phyloP scores from a whole-genome alignment of 2,888 invertebrate species.

The Epistrophe eligans region DNA sequence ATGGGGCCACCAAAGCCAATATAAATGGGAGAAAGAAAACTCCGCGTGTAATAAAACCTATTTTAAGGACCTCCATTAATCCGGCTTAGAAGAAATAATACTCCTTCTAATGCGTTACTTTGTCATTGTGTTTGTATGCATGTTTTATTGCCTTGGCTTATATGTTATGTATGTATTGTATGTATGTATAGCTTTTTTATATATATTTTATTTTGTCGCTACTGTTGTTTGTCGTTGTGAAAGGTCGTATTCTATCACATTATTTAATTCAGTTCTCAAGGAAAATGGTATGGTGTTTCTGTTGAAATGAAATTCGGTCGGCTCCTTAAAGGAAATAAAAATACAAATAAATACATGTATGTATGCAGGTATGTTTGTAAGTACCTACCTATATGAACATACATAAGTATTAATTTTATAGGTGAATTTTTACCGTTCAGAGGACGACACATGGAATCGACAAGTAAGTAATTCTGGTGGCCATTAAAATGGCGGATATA shows the following conservation, averaged over 20 bases:
- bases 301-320: constrained; percentile 52
- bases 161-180: constrained; percentile 3
- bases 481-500: constrained; percentile 59
- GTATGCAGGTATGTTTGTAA: neutral
- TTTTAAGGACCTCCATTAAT: constrained; percentile 75
- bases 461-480: constrained; percentile 30
- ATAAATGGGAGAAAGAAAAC: constrained; percentile 36
- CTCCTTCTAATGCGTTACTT: constrained; percentile 64
- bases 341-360: constrained; percentile 21
- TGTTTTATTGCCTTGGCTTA: constrained; percentile 66
- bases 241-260: constrained; percentile 18
- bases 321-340: constrained; percentile 46
- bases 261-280: constrained; percentile 21
- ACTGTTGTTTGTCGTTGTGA: neutral
- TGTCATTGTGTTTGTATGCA: constrained; percentile 45
- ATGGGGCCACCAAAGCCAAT: constrained; percentile 22
- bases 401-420: constrained; percentile 49
- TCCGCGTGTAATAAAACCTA: constrained; percentile 71
- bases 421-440: constrained; percentile 44
- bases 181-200: neutral
- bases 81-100: constrained; percentile 69
- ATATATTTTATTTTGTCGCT: neutral
- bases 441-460: constrained; percentile 31
- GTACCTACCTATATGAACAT: neutral
- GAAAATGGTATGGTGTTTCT: constrained; percentile 9